Evolutionary conservation across 1,140 invertebrate genomes (phyloP).

Genomic region (Bactericera cockerelli): DNA sequence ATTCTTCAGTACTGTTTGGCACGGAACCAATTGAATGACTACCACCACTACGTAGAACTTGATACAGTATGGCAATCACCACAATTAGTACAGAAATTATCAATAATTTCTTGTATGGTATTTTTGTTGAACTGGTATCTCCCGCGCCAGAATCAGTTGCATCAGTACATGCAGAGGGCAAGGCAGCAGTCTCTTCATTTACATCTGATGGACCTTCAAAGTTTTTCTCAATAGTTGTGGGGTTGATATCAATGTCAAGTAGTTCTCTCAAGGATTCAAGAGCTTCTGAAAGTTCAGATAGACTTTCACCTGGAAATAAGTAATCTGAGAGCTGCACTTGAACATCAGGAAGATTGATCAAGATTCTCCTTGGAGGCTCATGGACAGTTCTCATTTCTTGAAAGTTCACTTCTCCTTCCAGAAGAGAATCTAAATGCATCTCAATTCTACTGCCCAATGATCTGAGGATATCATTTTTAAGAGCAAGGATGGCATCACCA

Average conservation of each 20-base stretch:
- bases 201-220: conserved; percentile 1
- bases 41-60: too few relatives aligned
- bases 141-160: too few relatives aligned
- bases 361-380: conserved; percentile 60
- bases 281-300: conserved; percentile 44
- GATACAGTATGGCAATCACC: too few relatives aligned
- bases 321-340: conserved; percentile 62
- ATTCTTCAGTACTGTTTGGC: too few relatives aligned
- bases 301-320: conserved; percentile 64
- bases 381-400: conserved; percentile 50
- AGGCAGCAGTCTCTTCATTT: not conserved
- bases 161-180: not conserved
- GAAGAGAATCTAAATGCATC: conserved; percentile 70
- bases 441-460: conserved; percentile 60
- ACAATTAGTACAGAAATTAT: too few relatives aligned
- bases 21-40: too few relatives aligned
- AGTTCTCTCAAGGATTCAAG: not conserved
- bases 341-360: conserved; percentile 45
- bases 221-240: not conserved
- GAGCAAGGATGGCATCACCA: conserved; percentile 42
- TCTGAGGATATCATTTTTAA: conserved; percentile 61
- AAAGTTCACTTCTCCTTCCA: conserved; percentile 39
- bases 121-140: too few relatives aligned
- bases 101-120: too few relatives aligned
- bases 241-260: conserved; percentile 8